Base-by-base conservation (phyloP, 1,140 invertebrate genomes). In the Himalopsyche phryganea region DNA sequence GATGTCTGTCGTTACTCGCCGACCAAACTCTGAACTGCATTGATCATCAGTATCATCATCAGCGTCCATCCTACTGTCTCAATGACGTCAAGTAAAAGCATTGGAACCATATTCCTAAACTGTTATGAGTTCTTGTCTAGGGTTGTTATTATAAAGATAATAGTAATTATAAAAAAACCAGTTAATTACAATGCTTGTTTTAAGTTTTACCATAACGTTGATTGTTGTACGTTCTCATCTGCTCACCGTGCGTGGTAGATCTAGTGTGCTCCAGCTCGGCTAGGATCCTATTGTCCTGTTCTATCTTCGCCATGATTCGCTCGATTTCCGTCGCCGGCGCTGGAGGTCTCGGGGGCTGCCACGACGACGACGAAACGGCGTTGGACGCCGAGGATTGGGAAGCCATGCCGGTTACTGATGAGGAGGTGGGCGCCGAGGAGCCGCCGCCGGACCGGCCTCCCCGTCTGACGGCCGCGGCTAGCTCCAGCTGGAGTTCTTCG, bases 251-350 rank as follows among this genome's bases (percentile, higher is more conserved):
- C 15, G 76, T 78, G 10, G 76, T 78, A n/a, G 75, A 77, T 68
- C 89, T 80, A 61, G 86, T 85, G 71, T 91, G 89, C 70, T 95
- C 93, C 66, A 95, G 76, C 69, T 95, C 92, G 56, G 92, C 92
- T 65, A 95, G 78, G 67, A 95, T 89, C 69, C 90, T 82, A 73
- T 86, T 86, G 76, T 86, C 84, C 76, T 94, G 92, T 74, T 96
- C 92, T 66, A 96, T 91, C 80, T 94, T 95, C 58, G 91, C 91
- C 88, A 96, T 94, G 69, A 96, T 91, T 68, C 89, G 82, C 73
- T 95, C 92, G 67, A 96, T 93, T 77, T 96, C 91, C 19, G 85
- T 84, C 66, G 85, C 85, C 63, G 86, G 85, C 54, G 80, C 78
- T 73, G 76, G 82, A 63, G 72, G 77, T 65, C 81, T 79, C 52